Base-by-base conservation (phyloP, 2,797 vertebrate species). In the Coilia nasus region DNA sequence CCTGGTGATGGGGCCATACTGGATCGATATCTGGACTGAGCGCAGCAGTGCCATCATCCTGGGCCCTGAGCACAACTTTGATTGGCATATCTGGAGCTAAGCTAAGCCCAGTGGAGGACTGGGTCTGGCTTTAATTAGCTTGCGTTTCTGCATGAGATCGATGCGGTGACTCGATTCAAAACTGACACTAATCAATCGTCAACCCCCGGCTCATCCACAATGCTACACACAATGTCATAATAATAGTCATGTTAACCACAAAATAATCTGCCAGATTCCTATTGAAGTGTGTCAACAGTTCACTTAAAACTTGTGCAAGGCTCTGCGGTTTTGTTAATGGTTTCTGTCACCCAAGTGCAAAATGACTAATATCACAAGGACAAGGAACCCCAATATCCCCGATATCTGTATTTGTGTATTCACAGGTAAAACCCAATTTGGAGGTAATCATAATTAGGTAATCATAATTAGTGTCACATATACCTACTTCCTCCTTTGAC, bases 121-220 rank as follows among this genome's bases (percentile, higher is more conserved):
- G 21, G 31, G 81, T 83, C 86, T 91, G 86, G 81, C 88, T 84
- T 89, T 93, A 91, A 92, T 93, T 90, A 92, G 85, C 89, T 78
- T 88, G 84, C 86, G 84, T 86, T 85, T 75, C 86, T 87, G 62
- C 75, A 31, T 82, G 85, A 12, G 54, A 90, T 92, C 90, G 87
- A 89, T 94, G 89, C 88, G 89, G 92, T 89, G 84, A 84, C 75
- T 88, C 78, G 83, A 88, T 91, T 88, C 19, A 41, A 81, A 87
- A 86, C 85, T 86, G 84, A 85, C 28, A 60, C 62, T 82, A 19
- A 93, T 92, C 89, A 89, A 92, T 93, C 80, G 82, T 6, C 80
- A 87, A 85, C 82, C 81, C 75, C 59, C 83, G 82, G 64, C 35
- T 31, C 28, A 82, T 86, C 60, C 89, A 88, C 78, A 88, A 85